Evolutionary conservation across 2,888 invertebrate species (phyloP).

Genomic region (Cryptocephalus moraei): DNA sequence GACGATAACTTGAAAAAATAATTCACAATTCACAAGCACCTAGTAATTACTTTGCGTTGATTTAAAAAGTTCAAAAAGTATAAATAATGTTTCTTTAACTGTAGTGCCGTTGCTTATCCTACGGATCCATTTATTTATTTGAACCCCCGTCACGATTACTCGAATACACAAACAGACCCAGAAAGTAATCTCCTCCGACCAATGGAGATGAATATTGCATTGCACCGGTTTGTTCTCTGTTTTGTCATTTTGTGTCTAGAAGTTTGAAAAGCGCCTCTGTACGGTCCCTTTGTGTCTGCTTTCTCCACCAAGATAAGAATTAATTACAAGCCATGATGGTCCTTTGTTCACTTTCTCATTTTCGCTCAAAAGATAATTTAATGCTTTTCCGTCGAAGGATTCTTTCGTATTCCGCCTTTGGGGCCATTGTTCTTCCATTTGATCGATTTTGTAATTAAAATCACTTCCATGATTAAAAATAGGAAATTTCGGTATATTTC

Average conservation of each 20-base stretch:
- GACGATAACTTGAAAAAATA: no score
- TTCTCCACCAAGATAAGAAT: conserved; percentile 43
- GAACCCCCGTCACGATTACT: no score
- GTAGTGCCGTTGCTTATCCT: no score
- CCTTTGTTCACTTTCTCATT: conserved; percentile 37
- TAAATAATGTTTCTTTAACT: no score
- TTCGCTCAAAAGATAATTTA: conserved; percentile 35
- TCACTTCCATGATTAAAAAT: neutral
- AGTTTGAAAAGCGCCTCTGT: conserved; percentile 36
- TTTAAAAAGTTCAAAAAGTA: no score
- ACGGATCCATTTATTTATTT: no score
- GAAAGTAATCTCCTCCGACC: conserved; percentile 18
- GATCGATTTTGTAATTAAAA: neutral
- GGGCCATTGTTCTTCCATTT: neutral
- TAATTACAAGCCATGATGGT: conserved; percentile 40
- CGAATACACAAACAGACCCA: neutral
- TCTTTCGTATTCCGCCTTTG: neutral
- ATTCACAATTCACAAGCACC: no score
- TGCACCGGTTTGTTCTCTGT: conserved; percentile 37
- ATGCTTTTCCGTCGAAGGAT: conserved; percentile 21
- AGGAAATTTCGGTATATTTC: no score
- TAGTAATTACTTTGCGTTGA: no score
- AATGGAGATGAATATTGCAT: conserved; percentile 37
- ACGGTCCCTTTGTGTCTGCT: conserved; percentile 32
- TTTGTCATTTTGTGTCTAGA: conserved; percentile 40